phyloP scores from a whole-genome alignment of 2,888 invertebrate genomes.

The Lydus trimaculatus region DNA sequence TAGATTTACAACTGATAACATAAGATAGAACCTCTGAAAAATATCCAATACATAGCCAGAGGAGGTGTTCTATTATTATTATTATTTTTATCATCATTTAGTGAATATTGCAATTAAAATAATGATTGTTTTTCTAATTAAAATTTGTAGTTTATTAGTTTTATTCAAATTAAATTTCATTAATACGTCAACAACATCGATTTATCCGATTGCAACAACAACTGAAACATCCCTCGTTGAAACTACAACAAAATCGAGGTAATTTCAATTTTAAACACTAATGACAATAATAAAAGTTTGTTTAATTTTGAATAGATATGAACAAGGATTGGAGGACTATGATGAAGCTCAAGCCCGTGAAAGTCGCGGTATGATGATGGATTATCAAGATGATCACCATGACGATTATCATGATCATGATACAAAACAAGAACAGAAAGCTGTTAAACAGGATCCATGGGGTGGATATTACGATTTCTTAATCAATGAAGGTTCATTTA shows the following conservation, averaged over 20 bases:
- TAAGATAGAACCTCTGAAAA: slow-evolving; percentile 42
- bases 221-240: slow-evolving; percentile 16
- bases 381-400: slow-evolving; percentile 63
- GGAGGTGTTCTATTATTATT: slow-evolving; percentile 30
- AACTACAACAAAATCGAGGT: slow-evolving; percentile 43
- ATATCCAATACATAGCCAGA: slow-evolving; percentile 41
- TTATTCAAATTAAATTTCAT: slow-evolving; percentile 29
- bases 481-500: slow-evolving; percentile 87
- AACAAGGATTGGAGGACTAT: slow-evolving; percentile 54
- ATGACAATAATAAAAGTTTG: background rate
- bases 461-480: slow-evolving; percentile 86
- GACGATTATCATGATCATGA: slow-evolving; percentile 61
- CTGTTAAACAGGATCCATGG: slow-evolving; percentile 75
- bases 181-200: slow-evolving; percentile 33
- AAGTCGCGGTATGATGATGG: slow-evolving; percentile 60
- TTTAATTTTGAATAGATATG: slow-evolving; percentile 42
- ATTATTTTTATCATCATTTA: slow-evolving; percentile 13
- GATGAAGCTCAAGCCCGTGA: slow-evolving; percentile 52
- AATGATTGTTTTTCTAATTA: slow-evolving; percentile 26
- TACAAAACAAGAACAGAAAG: slow-evolving; percentile 64
- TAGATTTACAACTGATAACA: slow-evolving; percentile 36
- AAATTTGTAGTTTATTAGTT: slow-evolving; percentile 33
- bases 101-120: background rate
- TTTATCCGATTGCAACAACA: slow-evolving; percentile 50
- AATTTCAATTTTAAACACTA: slow-evolving; percentile 27